Conservation (phyloP, 2,888 invertebrate species). For the Agrotis exclamationis region DNA sequence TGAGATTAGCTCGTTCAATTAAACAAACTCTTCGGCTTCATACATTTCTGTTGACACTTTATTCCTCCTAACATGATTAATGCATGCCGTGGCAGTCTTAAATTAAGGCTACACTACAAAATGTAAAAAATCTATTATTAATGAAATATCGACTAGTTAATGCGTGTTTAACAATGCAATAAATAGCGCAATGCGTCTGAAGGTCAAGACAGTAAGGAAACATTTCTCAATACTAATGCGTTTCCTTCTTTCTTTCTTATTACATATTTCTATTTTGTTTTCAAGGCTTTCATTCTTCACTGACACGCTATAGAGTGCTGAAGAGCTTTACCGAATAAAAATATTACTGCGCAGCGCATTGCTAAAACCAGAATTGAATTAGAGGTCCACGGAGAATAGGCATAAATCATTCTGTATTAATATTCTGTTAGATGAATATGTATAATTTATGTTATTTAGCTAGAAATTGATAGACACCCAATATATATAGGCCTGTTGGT, state of each 20-base stretch:
- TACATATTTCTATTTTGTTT: constrained; percentile 24
- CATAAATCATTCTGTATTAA: constrained; percentile 1
- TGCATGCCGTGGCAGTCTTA: too few species aligned
- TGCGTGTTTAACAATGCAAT: constrained; percentile 21
- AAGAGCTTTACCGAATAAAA: neutral
- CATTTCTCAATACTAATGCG: constrained; percentile 54
- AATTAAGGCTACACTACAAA: too few species aligned
- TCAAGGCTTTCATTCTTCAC: constrained; percentile 36
- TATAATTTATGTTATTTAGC: too few species aligned
- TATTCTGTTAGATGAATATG: neutral
- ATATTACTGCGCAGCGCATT: neutral
- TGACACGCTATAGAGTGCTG: constrained; percentile 21
- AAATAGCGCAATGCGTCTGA: constrained; percentile 38
- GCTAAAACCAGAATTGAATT: neutral
- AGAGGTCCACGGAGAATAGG: neutral
- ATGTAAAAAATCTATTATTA: too few species aligned
- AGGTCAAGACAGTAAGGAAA: constrained; percentile 16
- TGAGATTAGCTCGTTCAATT: too few species aligned
- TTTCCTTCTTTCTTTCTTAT: constrained; percentile 18
- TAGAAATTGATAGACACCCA: neutral
- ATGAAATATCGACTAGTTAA: too few species aligned
- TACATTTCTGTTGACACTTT: too few species aligned
- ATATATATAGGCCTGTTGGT: too few species aligned
- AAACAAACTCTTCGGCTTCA: too few species aligned
- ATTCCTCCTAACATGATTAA: too few species aligned